Percentiles rank a stretch among this genome's conserved stretches.
phyloP scores from a whole-genome alignment of 2,888 invertebrate species.

The Andrena chrysosceles region DNA sequence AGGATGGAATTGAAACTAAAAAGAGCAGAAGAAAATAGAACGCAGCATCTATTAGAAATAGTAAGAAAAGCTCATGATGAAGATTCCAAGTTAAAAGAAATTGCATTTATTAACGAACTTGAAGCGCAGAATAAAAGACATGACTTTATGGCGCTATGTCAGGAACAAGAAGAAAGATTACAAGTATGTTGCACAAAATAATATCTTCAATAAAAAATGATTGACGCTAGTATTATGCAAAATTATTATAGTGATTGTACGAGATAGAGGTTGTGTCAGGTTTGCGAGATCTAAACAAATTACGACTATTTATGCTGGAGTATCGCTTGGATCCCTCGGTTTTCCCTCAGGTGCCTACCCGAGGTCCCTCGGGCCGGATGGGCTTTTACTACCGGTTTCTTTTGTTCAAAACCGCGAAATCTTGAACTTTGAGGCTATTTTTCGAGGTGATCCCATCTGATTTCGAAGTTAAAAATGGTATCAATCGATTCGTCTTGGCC shows the following conservation, averaged over 20 bases:
- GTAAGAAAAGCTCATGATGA: slow-evolving; percentile 98
- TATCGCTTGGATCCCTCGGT: too few species aligned
- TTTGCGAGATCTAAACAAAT: too few species aligned
- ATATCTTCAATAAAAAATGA: slow-evolving; percentile 4
- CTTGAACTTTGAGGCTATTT: too few species aligned
- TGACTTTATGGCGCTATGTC: slow-evolving; percentile 94
- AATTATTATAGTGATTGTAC: not conserved
- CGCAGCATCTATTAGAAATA: slow-evolving; percentile 91
- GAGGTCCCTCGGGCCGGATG: too few species aligned
- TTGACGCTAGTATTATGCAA: not conserved
- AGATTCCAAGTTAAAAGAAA: slow-evolving; percentile 98
- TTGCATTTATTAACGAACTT: slow-evolving; percentile 98
- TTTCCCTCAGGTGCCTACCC: too few species aligned
- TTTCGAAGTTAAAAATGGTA: too few species aligned
- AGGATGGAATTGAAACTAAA: slow-evolving; percentile 92
- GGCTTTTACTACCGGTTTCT: too few species aligned
- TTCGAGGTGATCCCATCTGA: too few species aligned
- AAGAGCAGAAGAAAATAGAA: slow-evolving; percentile 96
- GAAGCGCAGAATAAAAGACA: slow-evolving; percentile 97
- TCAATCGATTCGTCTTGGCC: too few species aligned
- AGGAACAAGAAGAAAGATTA: slow-evolving; percentile 90
- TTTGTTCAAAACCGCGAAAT: too few species aligned
- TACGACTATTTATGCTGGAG: too few species aligned
- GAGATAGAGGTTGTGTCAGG: too few species aligned
- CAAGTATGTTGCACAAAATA: slow-evolving; percentile 80